Percentiles rank a stretch among this genome's conserved stretches.
Evolutionary conservation across 2,113 vertebrate genomes (phyloP).

Genomic region (Mus spicilegus): DNA sequence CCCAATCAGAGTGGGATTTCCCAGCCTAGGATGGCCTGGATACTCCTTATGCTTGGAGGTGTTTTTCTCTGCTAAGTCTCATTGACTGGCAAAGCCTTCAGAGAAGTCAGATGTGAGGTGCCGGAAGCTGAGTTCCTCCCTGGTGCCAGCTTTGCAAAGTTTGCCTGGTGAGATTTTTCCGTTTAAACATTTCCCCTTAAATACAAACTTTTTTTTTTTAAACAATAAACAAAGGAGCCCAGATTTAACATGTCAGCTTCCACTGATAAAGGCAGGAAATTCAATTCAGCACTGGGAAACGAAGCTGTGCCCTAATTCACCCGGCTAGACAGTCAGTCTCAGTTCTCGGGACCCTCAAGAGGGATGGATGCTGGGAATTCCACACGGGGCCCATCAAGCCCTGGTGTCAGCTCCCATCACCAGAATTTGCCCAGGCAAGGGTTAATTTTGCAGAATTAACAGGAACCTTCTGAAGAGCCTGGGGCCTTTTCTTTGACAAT

Average conservation of each 20-base stretch:
- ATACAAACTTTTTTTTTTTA: conserved; percentile 55
- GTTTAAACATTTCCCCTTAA: conserved; percentile 39
- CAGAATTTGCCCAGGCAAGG: not conserved
- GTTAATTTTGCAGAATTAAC: not conserved
- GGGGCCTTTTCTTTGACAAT: not conserved
- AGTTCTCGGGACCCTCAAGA: not conserved
- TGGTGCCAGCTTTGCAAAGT: conserved; percentile 53
- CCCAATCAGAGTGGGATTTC: conserved; percentile 11
- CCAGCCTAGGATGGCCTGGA: not conserved
- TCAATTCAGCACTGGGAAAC: conserved; percentile 54
- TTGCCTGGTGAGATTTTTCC: conserved; percentile 58
- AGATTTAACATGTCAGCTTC: conserved; percentile 57
- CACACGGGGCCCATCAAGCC: not conserved
- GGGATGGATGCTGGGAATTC: not conserved
- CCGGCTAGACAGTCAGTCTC: not conserved
- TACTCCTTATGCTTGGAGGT: not conserved
- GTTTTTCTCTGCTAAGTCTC: not conserved
- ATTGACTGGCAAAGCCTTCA: conserved; percentile 23
- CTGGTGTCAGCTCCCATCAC: not conserved
- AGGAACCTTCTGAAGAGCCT: not conserved
- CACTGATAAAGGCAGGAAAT: conserved; percentile 81
- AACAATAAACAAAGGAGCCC: conserved; percentile 78
- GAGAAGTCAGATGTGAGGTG: not conserved
- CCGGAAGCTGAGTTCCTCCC: not conserved
- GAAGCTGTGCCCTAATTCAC: conserved; percentile 59